Percentiles rank a stretch among this genome's conserved stretches.
phyloP scores from a whole-genome alignment of 2,888 invertebrate genomes.

The Agrochola macilenta region DNA sequence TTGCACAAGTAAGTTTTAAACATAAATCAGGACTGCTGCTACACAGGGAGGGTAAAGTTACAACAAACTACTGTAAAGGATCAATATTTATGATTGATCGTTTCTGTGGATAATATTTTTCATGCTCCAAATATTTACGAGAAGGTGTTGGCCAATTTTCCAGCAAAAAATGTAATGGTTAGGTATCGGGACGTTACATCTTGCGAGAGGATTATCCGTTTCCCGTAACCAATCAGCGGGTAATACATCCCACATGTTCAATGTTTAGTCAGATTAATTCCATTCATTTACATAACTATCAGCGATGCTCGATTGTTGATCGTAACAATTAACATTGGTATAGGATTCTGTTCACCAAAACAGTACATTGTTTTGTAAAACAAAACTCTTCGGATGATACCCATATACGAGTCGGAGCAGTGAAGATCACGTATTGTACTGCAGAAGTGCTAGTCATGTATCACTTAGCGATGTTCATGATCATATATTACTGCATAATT shows the following conservation, averaged over 20 bases:
- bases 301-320: background rate
- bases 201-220: background rate
- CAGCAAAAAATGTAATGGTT: background rate
- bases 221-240: background rate
- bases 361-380: too few species aligned
- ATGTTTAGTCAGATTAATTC: background rate
- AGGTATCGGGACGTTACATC: background rate
- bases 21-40: background rate
- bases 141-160: background rate
- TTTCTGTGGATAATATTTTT: background rate
- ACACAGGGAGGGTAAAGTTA: background rate
- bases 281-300: background rate
- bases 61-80: background rate
- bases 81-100: background rate
- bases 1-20: background rate
- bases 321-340: background rate
- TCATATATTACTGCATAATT: too few species aligned
- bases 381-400: too few species aligned
- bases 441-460: too few species aligned
- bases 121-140: background rate
- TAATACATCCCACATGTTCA: background rate
- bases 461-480: too few species aligned
- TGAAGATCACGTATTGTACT: too few species aligned
- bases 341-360: background rate
- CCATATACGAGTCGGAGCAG: too few species aligned